Percentiles rank a stretch among this genome's conserved stretches.
These are phyloP conservation scores for Hypomesus transpacificus DNA, from an alignment of 2,113 vertebrate genomes.

Conservation along the genomic window DNA sequence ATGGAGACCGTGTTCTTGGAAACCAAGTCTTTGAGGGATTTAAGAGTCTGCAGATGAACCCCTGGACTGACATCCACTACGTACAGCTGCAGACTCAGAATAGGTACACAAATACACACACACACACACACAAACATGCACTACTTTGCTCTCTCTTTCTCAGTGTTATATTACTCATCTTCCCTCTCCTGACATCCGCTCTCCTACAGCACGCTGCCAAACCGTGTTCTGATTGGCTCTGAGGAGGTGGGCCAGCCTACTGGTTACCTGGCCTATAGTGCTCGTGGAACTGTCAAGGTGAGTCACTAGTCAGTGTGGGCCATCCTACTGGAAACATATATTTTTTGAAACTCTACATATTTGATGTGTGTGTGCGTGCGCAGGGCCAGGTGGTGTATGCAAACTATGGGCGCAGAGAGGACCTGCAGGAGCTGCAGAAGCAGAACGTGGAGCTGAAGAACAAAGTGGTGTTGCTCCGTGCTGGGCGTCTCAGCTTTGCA, in stretches of 20 bases:
- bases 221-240: slow-evolving; percentile 48
- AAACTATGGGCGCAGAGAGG: slow-evolving; percentile 78
- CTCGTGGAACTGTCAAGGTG: slow-evolving; percentile 61
- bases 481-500: slow-evolving; percentile 81
- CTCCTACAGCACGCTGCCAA: slow-evolving; percentile 50
- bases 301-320: slow-evolving; percentile 30
- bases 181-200: background rate
- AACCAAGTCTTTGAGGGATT: slow-evolving; percentile 65
- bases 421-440: slow-evolving; percentile 66
- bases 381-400: slow-evolving; percentile 84
- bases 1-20: slow-evolving; percentile 62
- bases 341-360: background rate
- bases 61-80: slow-evolving; percentile 81
- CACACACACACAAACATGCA: background rate
- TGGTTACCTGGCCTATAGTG: slow-evolving; percentile 85
- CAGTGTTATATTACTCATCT: too few species aligned
- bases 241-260: slow-evolving; percentile 32
- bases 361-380: slow-evolving; percentile 8
- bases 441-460: slow-evolving; percentile 50
- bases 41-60: slow-evolving; percentile 56
- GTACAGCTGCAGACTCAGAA: slow-evolving; percentile 76
- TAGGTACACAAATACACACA: slow-evolving; percentile 54
- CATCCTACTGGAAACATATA: background rate
- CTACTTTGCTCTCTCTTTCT: background rate
- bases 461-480: slow-evolving; percentile 77